phyloP scores from a whole-genome alignment of 2,888 invertebrate species.

The Leistus spinibarbis region DNA sequence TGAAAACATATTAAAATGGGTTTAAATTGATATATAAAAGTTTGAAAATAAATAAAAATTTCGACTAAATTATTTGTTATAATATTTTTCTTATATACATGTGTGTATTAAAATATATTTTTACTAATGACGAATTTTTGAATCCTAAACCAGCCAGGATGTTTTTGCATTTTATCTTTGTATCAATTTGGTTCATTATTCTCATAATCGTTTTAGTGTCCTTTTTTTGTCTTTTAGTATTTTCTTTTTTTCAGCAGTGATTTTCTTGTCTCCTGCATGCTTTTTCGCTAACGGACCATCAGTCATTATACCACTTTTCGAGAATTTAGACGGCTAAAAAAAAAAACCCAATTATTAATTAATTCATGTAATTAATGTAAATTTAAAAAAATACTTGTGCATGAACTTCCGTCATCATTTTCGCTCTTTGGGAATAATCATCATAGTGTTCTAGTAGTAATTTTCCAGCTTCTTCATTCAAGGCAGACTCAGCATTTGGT shows the following conservation, averaged over 20 bases:
- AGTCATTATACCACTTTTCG: slow-evolving; percentile 57
- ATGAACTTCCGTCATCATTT: slow-evolving; percentile 92
- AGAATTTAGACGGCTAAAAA: slow-evolving; percentile 61
- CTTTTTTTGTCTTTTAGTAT: slow-evolving; percentile 83
- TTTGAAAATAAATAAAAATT: background rate
- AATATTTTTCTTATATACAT: slow-evolving; percentile 15
- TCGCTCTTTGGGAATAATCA: slow-evolving; percentile 86
- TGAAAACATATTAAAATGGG: slow-evolving; percentile 18
- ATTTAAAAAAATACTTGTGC: slow-evolving; percentile 65
- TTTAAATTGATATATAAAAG: background rate
- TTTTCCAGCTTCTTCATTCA: slow-evolving; percentile 96
- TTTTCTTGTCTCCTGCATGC: slow-evolving; percentile 81
- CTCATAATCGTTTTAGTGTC: slow-evolving; percentile 84
- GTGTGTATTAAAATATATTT: slow-evolving; percentile 36
- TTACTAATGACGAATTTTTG: slow-evolving; percentile 33
- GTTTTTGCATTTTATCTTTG: background rate
- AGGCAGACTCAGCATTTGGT: slow-evolving; percentile 95
- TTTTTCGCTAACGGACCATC: slow-evolving; percentile 82
- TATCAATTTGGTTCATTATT: slow-evolving; percentile 12
- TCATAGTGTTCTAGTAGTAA: slow-evolving; percentile 90
- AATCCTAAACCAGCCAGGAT: slow-evolving; percentile 9
- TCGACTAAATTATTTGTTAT: slow-evolving; percentile 14
- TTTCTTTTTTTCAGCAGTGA: slow-evolving; percentile 73
- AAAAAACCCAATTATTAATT: slow-evolving; percentile 1
- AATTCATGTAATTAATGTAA: slow-evolving; percentile 9